Conservation (phyloP, 2,888 invertebrate genomes). For the Troilus luridus region DNA sequence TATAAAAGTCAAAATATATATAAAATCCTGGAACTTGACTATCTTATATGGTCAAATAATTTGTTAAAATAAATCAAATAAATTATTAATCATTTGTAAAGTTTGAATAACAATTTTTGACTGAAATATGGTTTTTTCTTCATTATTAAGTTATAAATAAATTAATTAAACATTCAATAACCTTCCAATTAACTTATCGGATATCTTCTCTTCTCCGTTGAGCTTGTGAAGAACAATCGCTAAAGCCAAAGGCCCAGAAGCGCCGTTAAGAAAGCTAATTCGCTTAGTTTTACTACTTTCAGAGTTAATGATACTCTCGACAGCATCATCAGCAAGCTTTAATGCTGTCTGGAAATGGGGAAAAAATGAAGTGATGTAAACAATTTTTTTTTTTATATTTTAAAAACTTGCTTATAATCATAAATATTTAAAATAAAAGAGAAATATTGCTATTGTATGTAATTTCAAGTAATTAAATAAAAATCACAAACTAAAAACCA, state of each 20-base stretch:
- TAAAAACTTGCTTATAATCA: no score
- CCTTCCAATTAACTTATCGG: slow-evolving; percentile 47
- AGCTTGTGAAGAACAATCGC: slow-evolving; percentile 75
- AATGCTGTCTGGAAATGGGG: slow-evolving; percentile 69
- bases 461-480: no score
- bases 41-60: no score
- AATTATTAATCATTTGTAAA: no score
- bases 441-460: no score
- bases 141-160: no score
- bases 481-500: neutral
- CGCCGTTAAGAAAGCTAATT: slow-evolving; percentile 80
- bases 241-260: slow-evolving; percentile 78
- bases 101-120: no score
- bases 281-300: slow-evolving; percentile 68
- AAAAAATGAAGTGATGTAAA: slow-evolving; percentile 24
- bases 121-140: no score
- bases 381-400: neutral
- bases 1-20: no score
- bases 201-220: slow-evolving; percentile 67
- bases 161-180: neutral
- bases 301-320: slow-evolving; percentile 68
- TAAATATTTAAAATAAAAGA: neutral
- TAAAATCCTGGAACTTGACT: no score
- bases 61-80: no score
- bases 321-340: slow-evolving; percentile 70